A percentile compares a stretch with the other conserved stretches of the same genome.
These are phyloP conservation scores for Alcedo atthis DNA, from an alignment of 2,797 vertebrate species.

Conservation along the genomic window DNA sequence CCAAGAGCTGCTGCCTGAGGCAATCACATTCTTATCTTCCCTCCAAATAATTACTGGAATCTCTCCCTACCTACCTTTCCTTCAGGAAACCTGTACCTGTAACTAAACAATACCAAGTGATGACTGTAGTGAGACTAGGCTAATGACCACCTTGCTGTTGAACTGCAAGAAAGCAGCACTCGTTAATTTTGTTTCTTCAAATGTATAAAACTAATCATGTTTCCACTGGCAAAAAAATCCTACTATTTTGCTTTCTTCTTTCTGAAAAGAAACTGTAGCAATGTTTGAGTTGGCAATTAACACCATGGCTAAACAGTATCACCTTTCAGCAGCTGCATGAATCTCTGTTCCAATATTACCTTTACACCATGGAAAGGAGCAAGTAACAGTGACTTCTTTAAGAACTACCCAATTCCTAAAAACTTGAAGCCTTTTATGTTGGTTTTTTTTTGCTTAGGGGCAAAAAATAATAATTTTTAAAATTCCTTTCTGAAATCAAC, in stretches of 20 bases:
- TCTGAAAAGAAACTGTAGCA: neutral
- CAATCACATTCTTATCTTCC: neutral
- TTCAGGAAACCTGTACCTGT: neutral
- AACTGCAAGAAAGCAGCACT: constrained; percentile 8
- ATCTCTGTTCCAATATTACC: neutral
- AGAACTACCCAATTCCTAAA: neutral
- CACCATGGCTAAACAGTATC: neutral
- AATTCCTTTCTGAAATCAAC: neutral
- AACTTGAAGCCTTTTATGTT: neutral
- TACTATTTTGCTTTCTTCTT: neutral
- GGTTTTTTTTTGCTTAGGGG: neutral
- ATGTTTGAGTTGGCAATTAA: neutral
- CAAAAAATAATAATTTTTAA: neutral
- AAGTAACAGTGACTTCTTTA: neutral
- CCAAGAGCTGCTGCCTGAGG: neutral
- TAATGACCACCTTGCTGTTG: neutral
- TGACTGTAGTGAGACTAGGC: neutral
- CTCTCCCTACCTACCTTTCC: neutral
- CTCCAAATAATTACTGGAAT: neutral
- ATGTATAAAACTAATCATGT: neutral
- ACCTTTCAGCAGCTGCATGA: neutral
- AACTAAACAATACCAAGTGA: neutral
- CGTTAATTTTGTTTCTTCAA: neutral
- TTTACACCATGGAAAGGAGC: neutral
- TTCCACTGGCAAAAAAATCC: neutral